Evolutionary conservation across 2,797 vertebrate species (phyloP).

Genomic region (Manis javanica): DNA sequence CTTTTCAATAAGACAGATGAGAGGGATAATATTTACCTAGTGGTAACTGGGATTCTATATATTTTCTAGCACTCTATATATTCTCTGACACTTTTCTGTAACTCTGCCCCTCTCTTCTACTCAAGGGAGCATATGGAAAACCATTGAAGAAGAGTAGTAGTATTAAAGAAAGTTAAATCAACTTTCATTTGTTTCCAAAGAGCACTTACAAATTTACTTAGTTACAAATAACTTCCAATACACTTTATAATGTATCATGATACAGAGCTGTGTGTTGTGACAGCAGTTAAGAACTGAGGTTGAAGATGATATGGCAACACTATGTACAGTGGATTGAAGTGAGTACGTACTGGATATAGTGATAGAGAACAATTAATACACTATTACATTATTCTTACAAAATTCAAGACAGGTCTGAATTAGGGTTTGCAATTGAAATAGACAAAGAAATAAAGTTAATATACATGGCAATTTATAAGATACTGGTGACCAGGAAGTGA

Average conservation of each 20-base stretch:
- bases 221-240: not conserved
- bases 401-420: not conserved
- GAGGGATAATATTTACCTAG: not conserved
- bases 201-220: not conserved
- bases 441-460: not conserved
- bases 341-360: not conserved
- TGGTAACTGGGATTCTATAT: not conserved
- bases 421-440: not conserved
- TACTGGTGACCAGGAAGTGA: not conserved
- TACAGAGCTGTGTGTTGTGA: not conserved
- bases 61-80: not conserved
- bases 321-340: not conserved
- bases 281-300: not conserved
- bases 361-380: not conserved
- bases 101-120: not conserved
- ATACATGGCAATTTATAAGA: not conserved
- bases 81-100: not conserved
- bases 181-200: conserved; percentile 26
- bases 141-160: not conserved
- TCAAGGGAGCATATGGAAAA: conserved; percentile 26
- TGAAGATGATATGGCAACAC: not conserved
- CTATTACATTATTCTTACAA: not conserved
- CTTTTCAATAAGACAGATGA: not conserved
- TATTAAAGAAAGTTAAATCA: conserved; percentile 11
- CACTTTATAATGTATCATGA: not conserved